Percentiles rank a stretch among this genome's conserved stretches.
phyloP scores from a whole-genome alignment of 2,113 vertebrate species.

The Paratilapia polleni region DNA sequence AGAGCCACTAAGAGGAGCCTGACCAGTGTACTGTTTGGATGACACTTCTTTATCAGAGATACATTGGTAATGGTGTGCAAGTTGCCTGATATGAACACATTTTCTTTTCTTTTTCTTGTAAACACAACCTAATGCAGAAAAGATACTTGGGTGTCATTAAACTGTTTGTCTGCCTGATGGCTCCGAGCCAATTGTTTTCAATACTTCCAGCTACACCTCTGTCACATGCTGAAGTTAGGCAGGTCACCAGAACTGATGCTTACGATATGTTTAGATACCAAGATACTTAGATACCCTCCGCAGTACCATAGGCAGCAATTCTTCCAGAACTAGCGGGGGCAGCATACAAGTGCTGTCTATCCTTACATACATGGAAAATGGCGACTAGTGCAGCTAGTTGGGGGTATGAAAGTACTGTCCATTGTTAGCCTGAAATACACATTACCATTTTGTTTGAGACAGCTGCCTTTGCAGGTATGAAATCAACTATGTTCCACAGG shows the following conservation, averaged over 20 bases:
- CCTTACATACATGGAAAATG: not conserved
- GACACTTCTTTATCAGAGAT: not conserved
- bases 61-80: too few species aligned
- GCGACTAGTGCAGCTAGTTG: not conserved
- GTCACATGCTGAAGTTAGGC: not conserved
- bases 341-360: too few species aligned
- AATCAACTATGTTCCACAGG: not conserved
- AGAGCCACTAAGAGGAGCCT: not conserved
- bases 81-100: too few species aligned
- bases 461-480: not conserved
- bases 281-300: too few species aligned
- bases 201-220: not conserved
- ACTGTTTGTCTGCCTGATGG: not conserved
- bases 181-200: not conserved
- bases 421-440: not conserved
- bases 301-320: too few species aligned
- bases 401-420: not conserved
- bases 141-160: not conserved
- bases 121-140: not conserved
- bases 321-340: too few species aligned
- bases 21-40: not conserved
- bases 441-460: not conserved
- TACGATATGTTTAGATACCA: too few species aligned
- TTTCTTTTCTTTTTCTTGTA: not conserved
- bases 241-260: not conserved